A percentile compares a stretch with the other conserved stretches of the same genome.
Conservation (phyloP, 2,797 vertebrate genomes). For the Sciurus carolinensis region DNA sequence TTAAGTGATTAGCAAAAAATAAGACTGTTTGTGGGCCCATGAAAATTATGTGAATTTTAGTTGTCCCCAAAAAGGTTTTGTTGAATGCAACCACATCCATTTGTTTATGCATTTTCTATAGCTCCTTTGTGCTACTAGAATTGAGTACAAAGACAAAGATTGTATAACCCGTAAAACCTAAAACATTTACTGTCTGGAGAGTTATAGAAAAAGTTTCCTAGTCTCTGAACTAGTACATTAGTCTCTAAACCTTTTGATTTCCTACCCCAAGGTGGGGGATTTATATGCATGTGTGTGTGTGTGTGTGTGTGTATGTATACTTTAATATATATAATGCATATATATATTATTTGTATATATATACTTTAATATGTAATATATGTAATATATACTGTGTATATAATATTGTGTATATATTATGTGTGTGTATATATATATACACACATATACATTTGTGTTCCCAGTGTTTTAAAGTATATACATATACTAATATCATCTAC, state of each 20-base stretch:
- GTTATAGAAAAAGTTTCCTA: slow-evolving; percentile 23
- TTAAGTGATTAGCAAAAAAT: slow-evolving; percentile 12
- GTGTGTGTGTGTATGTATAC: background rate
- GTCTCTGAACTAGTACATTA: background rate
- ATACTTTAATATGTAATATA: no score
- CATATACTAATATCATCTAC: background rate
- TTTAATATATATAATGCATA: background rate
- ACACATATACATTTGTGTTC: background rate
- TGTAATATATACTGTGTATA: background rate
- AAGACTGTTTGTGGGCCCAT: background rate
- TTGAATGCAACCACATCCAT: background rate
- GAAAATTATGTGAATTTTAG: slow-evolving; percentile 10
- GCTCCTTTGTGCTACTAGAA: background rate
- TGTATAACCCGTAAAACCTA: background rate
- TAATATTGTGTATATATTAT: background rate
- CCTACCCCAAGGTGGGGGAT: background rate
- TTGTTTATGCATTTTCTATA: background rate
- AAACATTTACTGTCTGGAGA: slow-evolving; percentile 11
- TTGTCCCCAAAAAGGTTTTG: slow-evolving; percentile 10
- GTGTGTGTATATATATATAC: background rate
- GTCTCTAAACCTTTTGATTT: slow-evolving; percentile 49
- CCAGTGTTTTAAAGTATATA: background rate
- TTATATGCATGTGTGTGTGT: background rate
- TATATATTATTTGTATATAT: background rate
- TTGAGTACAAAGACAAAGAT: slow-evolving; percentile 11